Base-by-base conservation (phyloP, 2,113 vertebrate genomes). In the Dendrocopos noguchii region DNA sequence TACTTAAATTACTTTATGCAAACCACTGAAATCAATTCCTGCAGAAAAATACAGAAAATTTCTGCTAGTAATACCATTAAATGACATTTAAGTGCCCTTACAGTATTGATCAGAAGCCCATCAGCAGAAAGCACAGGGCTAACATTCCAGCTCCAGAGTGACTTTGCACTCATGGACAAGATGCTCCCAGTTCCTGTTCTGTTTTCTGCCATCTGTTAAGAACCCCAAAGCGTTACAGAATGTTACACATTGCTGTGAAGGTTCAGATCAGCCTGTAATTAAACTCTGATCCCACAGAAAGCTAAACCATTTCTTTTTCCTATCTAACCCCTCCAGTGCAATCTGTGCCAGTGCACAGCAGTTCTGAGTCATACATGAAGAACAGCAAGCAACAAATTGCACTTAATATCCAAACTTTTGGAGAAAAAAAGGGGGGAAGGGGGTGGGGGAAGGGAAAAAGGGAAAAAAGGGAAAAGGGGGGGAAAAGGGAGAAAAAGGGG, bases 11-110 rank as follows among this genome's bases (percentile, higher is more conserved):
- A 87, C 87, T 36, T 56, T 21, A 85, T 22, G 50, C 55, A 84
- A 93, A 55, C 82, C 87, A 90, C 76, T 7, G 75, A 94, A 84
- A 95, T 80, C 16, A 9, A 92, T 95, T 82, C 83, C 67, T 9
- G 4, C 20, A 42, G 42, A 78, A 90, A 70, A 74, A 77, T 11
- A 18, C 11, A 36, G 60, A 66, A 66, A 85, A 57, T 33, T 79
- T 79, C 68, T 91, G 36, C 52, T 84, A 74, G 31, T 31, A 87
- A 80, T 80, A 60, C 27, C 53, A 87, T 83, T 92, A 92, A 95
- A 88, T 1, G 13, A 63, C 52, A 77, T 74, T 60, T 87, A 79
- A 94, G 56, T 84, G 79, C 60, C 59, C 42, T 71, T 57, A 75
- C 0, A 76, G 67, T 61, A 95, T 84, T 63, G 77, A 94, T 88